These are phyloP conservation scores for Pherbina coryleti DNA, from an alignment of 2,888 invertebrate genomes.

Conservation along the genomic window DNA sequence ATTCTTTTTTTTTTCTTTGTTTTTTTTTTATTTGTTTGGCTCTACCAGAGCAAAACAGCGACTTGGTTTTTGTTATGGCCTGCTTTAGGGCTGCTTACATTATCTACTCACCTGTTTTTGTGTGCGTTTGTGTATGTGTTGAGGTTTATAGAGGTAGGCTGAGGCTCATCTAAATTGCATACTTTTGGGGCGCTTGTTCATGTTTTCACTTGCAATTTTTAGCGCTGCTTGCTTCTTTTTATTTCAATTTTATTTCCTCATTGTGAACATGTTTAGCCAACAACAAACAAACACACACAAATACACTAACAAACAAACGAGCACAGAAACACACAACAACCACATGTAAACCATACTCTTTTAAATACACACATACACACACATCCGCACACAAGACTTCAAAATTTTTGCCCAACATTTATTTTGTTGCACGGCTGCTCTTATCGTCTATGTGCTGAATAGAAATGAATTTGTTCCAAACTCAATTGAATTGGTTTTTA, in stretches of 20 bases:
- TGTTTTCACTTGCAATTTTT: background rate
- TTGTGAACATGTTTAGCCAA: background rate
- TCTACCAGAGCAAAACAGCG: too few relatives aligned
- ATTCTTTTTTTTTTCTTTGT: too few relatives aligned
- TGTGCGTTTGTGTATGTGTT: background rate
- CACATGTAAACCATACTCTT: too few relatives aligned
- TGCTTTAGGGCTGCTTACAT: background rate
- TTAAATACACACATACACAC: background rate
- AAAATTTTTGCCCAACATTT: constrained; percentile 4
- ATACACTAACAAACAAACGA: too few relatives aligned
- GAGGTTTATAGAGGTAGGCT: too few relatives aligned
- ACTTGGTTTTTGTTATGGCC: too few relatives aligned
- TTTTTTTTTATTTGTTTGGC: too few relatives aligned
- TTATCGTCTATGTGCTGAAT: constrained; percentile 19
- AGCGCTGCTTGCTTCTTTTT: background rate
- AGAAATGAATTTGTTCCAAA: constrained; percentile 25
- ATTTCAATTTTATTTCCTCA: background rate
- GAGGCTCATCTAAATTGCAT: background rate
- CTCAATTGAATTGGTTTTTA: constrained; percentile 23
- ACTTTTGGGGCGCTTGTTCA: background rate
- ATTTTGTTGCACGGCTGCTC: constrained; percentile 18
- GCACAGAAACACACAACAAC: too few relatives aligned
- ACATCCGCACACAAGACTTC: background rate
- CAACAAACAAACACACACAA: too few relatives aligned
- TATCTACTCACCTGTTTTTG: background rate